A percentile compares a stretch with the other conserved stretches of the same genome.
These are phyloP conservation scores for Ovis aries DNA, from an alignment of 2,113 vertebrate genomes.

Conservation along the genomic window DNA sequence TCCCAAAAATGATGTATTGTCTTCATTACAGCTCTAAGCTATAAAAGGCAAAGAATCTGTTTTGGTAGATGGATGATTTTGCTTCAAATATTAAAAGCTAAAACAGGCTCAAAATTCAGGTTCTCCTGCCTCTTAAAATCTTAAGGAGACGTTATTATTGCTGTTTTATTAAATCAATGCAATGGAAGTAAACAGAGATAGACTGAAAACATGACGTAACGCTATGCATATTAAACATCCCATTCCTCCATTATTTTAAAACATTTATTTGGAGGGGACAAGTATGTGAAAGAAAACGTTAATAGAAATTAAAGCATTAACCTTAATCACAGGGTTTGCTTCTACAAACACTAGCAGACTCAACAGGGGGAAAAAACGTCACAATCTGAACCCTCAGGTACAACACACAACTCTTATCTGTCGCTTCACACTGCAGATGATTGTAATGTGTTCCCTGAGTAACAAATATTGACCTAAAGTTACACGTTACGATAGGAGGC, in stretches of 20 bases:
- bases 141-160: conserved; percentile 57
- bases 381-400: neutral
- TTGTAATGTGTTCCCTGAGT: neutral
- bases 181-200: conserved; percentile 48
- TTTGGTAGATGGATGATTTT: conserved; percentile 78
- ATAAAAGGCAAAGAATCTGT: conserved; percentile 78
- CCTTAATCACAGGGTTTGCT: conserved; percentile 35
- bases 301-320: conserved; percentile 54
- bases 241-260: conserved; percentile 30
- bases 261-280: neutral
- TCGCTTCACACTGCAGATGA: neutral
- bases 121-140: conserved; percentile 64
- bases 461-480: neutral
- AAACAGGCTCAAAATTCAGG: conserved; percentile 74
- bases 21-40: conserved; percentile 81
- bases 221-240: conserved; percentile 10
- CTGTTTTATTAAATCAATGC: conserved; percentile 42
- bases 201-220: conserved; percentile 51
- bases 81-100: conserved; percentile 78
- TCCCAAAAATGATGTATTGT: conserved; percentile 83
- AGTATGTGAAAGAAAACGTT: neutral
- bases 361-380: neutral
- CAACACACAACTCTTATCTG: neutral
- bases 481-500: neutral
- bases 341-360: neutral